Evolutionary conservation across 1,140 invertebrate species (phyloP), one percentile per base, ranked within the genome.

Genomic region (Drosophila neocordata): DNA sequence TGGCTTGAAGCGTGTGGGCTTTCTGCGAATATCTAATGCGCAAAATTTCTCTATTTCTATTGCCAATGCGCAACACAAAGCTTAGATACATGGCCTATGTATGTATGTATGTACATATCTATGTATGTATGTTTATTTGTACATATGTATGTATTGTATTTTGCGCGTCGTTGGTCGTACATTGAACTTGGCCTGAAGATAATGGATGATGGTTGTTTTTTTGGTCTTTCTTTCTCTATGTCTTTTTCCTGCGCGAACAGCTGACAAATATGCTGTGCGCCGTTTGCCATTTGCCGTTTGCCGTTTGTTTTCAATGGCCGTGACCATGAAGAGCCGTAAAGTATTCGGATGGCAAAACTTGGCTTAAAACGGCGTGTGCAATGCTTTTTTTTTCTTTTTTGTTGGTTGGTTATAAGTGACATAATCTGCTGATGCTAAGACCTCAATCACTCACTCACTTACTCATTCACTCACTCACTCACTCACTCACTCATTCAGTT

Each of bases 1-100:
- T 20, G 15, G 8, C 8, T 48, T 48, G 15, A 1, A 8, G 8
- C 7, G 15, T 20, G 15, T 2, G 31, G 68, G 53, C 35, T 66
- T 67, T 63, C 52, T 65, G 66, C 75, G 65, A 76, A 83, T 82
- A 78, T 87, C 79, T 88, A 87, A 88, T 88, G 79, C 77, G 70
- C 41, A 79, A 88, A 77, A 87, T 87, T 87, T 87, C 83, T 87
- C 83, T 87, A 82, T 84, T 85, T 82, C 74, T 82, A 82, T 78
- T 80, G 15, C 69, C 53, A 72, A 67, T 75, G 34, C 27, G 8
- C 63, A 22, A 48, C 27, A 4, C 63, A 22, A 48, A 31, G 72
- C 51, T 53, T 31, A 31, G 27, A 31, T 62, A 55, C 60, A 76
- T 65, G 69, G 73, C 44, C 56, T 76, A 15, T 55, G n/a, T n/a